Base-by-base conservation (phyloP, 2,888 invertebrate species). In the Pegoplata infirma region DNA sequence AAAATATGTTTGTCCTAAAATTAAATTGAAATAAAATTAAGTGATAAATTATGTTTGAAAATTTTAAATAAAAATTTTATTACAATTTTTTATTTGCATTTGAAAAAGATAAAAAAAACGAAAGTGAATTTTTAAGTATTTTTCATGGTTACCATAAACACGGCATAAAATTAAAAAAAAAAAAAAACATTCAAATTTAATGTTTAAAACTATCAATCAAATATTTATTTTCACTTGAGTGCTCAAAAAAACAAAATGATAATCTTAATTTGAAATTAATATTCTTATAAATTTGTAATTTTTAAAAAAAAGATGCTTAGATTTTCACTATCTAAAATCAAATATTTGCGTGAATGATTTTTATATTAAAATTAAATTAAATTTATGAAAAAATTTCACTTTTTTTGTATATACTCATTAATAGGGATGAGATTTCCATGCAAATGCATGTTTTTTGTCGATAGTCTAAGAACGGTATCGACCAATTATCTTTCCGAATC, bases 181-280 rank as follows among this genome's bases (percentile, higher is more conserved):
- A n/a, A n/a, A n/a, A n/a, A n/a, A n/a, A n/a, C n/a, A 69, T 23
- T 71, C 56, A 36, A 53, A 17, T 46, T 53, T 36, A 17, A 25
- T 76, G 71, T 66, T 47, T n/a, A 6, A 47, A 55, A 55, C 23
- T 23, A 68, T 75, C 75, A 61, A 75, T 75, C 75, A 75, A 46
- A 36, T 12, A 40, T 3, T 59, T 5, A 17, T 68, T 47, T 75
- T 16, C 61, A 63, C 47, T 49, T 56, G 25, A 68, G 1, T 56
- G 74, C 8, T 49, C 46, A 6, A 53, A 67, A 3, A 25, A 25
- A 25, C 25, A 25, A n/a, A n/a, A n/a, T n/a, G n/a, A n/a, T n/a
- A n/a, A 68, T 53, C 21, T 23, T 14, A 28, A 67, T 61, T 53
- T 46, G 12, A 46, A 51, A 36, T 64, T 36, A 14, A 66, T 47